These are phyloP conservation scores for Sinocyclocheilus anophthalmus DNA, from an alignment of 2,113 vertebrate genomes.

Conservation along the genomic window DNA sequence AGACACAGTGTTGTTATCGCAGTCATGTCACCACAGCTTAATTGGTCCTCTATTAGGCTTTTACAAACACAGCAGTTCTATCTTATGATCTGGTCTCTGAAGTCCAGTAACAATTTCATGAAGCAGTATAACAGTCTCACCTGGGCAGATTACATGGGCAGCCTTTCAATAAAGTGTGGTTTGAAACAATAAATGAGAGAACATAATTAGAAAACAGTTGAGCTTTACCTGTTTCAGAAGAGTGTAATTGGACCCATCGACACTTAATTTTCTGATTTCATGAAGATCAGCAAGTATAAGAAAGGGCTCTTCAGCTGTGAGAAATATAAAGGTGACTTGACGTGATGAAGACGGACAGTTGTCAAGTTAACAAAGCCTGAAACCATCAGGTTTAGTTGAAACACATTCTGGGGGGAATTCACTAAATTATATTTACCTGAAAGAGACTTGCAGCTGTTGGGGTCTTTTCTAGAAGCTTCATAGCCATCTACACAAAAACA, in stretches of 20 bases:
- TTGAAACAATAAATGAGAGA: not conserved
- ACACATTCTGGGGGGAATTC: not conserved
- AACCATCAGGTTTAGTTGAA: constrained; percentile 3
- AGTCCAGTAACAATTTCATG: constrained; percentile 39
- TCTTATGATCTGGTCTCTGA: constrained; percentile 42
- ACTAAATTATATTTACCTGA: constrained; percentile 79
- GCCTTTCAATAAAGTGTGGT: not conserved
- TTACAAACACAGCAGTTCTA: constrained; percentile 29
- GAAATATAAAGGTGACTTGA: constrained; percentile 55
- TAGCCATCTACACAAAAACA: constrained; percentile 94
- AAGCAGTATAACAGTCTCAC: constrained; percentile 28
- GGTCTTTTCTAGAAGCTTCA: constrained; percentile 84
- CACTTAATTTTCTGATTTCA: constrained; percentile 96
- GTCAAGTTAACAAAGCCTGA: constrained; percentile 31
- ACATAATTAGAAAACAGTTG: not conserved
- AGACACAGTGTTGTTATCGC: constrained; percentile 49
- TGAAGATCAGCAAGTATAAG: constrained; percentile 98
- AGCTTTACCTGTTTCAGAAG: constrained; percentile 92
- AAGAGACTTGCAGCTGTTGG: constrained; percentile 89
- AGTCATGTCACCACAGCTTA: constrained; percentile 48
- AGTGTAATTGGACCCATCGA: constrained; percentile 97
- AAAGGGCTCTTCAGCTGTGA: constrained; percentile 93
- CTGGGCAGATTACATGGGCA: constrained; percentile 6
- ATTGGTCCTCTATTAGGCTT: constrained; percentile 59
- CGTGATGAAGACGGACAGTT: not conserved